These are phyloP conservation scores for Glandiceps talaboti DNA, from an alignment of 53 echinoderm and acorn worm genomes.

Conservation along the genomic window DNA sequence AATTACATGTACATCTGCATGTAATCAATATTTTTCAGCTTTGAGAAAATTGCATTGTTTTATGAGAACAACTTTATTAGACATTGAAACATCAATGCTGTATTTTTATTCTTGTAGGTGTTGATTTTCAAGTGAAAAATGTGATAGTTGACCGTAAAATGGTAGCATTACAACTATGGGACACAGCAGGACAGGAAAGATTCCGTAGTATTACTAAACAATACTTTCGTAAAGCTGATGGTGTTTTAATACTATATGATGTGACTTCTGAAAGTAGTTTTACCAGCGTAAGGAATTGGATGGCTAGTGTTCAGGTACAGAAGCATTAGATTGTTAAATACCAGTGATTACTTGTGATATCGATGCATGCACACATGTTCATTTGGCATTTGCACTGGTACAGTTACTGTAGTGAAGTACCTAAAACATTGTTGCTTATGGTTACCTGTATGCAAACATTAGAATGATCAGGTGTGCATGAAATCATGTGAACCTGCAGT, in stretches of 20 bases:
- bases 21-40: too few species aligned
- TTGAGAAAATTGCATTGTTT: too few species aligned
- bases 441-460: background rate
- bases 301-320: slow-evolving; percentile 69
- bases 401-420: background rate
- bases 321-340: too few species aligned
- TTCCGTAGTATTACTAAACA: slow-evolving; percentile 94
- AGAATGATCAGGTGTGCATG: too few species aligned
- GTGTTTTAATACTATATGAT: slow-evolving; percentile 80
- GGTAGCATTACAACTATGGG: slow-evolving; percentile 92
- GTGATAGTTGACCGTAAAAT: slow-evolving; percentile 48
- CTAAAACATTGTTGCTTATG: background rate
- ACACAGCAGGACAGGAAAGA: slow-evolving; percentile 90
- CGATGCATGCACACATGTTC: too few species aligned
- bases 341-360: too few species aligned
- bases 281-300: slow-evolving; percentile 84
- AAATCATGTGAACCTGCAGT: too few species aligned
- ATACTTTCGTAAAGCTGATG: slow-evolving; percentile 95
- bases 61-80: too few species aligned
- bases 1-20: too few species aligned
- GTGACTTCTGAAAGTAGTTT: slow-evolving; percentile 75
- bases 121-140: slow-evolving; percentile 92
- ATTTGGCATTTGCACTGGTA: too few species aligned
- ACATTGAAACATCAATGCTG: too few species aligned
- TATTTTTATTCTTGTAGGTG: slow-evolving; percentile 30